Evolutionary conservation across 2,888 invertebrate genomes (phyloP), one percentile per base, ranked within the genome.

Genomic region (Campoplex capitator): DNA sequence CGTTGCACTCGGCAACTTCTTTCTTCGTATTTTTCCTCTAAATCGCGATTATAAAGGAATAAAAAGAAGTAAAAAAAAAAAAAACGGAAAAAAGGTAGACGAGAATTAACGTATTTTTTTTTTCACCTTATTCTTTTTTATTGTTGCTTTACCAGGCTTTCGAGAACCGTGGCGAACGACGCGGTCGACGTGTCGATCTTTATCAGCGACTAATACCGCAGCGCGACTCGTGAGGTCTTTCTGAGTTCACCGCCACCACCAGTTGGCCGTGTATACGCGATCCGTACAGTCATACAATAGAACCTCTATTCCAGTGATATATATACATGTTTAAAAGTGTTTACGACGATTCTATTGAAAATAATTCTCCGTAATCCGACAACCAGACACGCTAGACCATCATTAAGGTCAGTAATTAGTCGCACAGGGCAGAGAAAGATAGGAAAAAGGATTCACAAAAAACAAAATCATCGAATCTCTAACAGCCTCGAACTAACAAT

Each of bases 1-100:
- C 91, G 92, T 92, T 93, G 92, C 93, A 92, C 93, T 91, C 89
- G 90, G 88, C 86, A 18, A 65, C 62, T 42, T 70, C 23, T 18
- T 28, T 62, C 42, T 76, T 16, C 23, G 9, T 62, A n/a, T 71
- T 23, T 80, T 62, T 80, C n/a, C 89, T 92, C 92, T 85, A 90
- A 88, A 89, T 88, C 88, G 88, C 92, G 90, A 91, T 84, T 84
- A 83, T 77, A 74, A 78, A 75, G 70, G n/a, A 42, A 81, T 82
- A 70, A 82, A 75, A 35, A 73, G 38, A 38, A 76, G 38, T n/a
- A 68, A 32, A 71, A 23, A 42, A 48, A 32, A 54, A 78, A 65
- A 23, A 67, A 81, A 62, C 35, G 71, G 56, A 68, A 48, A 51
- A 51, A 58, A 28, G 51, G 54, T 67, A 23, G 56, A 62, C 68